Evolutionary conservation across 2,797 vertebrate species (phyloP).

Genomic region (Tachyglossus aculeatus): DNA sequence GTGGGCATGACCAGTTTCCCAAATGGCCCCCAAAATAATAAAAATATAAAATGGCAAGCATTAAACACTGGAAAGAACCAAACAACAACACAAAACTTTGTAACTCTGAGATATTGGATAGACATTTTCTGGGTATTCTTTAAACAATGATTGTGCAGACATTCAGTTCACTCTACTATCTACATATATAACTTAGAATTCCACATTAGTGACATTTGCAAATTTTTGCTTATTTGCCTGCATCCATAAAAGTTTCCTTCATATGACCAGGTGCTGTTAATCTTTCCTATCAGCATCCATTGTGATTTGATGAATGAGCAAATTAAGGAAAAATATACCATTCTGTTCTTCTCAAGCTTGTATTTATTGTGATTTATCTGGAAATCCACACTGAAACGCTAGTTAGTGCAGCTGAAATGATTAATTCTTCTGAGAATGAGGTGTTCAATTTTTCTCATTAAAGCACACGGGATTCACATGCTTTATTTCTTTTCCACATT

Average conservation of each 20-base stretch:
- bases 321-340: slow-evolving; percentile 62
- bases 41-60: slow-evolving; percentile 44
- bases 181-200: slow-evolving; percentile 43
- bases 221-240: slow-evolving; percentile 22
- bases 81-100: no score
- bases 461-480: slow-evolving; percentile 60
- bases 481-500: slow-evolving; percentile 54
- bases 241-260: no score
- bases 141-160: slow-evolving; percentile 20
- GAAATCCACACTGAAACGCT: slow-evolving; percentile 65
- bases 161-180: slow-evolving; percentile 50
- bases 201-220: slow-evolving; percentile 30
- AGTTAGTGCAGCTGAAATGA: slow-evolving; percentile 69
- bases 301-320: slow-evolving; percentile 60
- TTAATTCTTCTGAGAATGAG: slow-evolving; percentile 70
- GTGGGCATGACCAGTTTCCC: no score
- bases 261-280: slow-evolving; percentile 37
- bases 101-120: slow-evolving; percentile 10
- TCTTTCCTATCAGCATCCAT: slow-evolving; percentile 45
- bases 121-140: slow-evolving; percentile 32
- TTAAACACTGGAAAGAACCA: no score
- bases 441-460: slow-evolving; percentile 64
- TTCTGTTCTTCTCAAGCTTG: slow-evolving; percentile 57
- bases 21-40: no score
- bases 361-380: slow-evolving; percentile 72